Percentiles rank a stretch among this genome's conserved stretches.
Conservation (phyloP, 2,113 vertebrate genomes). For the Coracopsis vasa region DNA sequence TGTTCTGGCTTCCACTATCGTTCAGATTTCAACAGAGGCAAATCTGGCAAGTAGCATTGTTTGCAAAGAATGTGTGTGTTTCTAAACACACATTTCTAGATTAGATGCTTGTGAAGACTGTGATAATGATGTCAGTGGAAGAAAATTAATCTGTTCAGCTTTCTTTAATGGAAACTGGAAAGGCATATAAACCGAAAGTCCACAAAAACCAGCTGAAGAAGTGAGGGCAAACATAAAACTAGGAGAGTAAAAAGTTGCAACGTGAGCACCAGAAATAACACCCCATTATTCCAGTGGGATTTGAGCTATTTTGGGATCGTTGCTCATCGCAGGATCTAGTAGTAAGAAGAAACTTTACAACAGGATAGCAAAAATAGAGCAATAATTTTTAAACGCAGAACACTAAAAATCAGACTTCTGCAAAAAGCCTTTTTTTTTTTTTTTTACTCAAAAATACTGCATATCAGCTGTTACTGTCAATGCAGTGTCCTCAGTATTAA, state of each 20-base stretch:
- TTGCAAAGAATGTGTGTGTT: conserved; percentile 10
- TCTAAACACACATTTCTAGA: conserved; percentile 21
- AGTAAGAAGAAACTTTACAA: background rate
- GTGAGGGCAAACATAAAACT: background rate
- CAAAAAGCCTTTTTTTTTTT: background rate
- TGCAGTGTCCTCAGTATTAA: background rate
- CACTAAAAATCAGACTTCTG: background rate
- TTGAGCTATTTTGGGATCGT: background rate
- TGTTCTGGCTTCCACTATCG: background rate
- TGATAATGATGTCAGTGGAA: background rate
- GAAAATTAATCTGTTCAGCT: background rate
- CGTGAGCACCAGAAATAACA: background rate
- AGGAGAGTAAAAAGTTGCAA: background rate
- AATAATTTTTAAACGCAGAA: background rate
- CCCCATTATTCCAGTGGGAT: background rate
- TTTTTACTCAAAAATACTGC: background rate
- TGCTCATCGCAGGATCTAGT: background rate
- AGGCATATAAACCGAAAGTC: background rate
- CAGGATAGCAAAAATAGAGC: background rate
- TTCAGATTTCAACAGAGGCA: conserved; percentile 62
- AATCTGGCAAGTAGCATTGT: conserved; percentile 3
- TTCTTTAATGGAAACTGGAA: background rate
- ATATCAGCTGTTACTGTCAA: background rate
- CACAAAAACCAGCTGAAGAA: background rate
- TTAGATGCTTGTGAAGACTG: background rate